Conservation (phyloP, 2,888 invertebrate species). For the Sussaba pulchella region DNA sequence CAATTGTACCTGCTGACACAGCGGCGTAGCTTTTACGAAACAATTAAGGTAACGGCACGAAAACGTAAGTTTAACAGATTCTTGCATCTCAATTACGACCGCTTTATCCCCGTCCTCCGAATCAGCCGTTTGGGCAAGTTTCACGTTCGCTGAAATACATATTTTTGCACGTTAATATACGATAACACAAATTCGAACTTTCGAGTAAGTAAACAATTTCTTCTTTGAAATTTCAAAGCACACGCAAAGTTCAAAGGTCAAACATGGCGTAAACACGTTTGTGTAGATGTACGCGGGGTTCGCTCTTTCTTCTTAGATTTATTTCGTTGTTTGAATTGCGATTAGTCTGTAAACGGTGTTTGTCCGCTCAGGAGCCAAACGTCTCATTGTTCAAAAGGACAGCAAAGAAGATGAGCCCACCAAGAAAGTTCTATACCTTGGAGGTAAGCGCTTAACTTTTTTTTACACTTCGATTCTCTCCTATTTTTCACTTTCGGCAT, state of each 20-base stretch:
- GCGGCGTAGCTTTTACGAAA: conserved; percentile 98
- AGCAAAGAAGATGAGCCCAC: conserved; percentile 37
- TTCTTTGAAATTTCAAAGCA: conserved; percentile 18
- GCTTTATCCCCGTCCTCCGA: conserved; percentile 98
- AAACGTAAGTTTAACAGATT: conserved; percentile 98
- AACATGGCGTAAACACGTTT: conserved; percentile 2
- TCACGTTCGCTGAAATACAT: conserved; percentile 89
- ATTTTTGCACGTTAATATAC: background rate
- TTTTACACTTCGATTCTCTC: too few relatives aligned
- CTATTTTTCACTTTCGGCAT: too few relatives aligned
- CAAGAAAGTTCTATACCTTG: conserved; percentile 44
- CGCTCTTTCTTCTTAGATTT: too few relatives aligned
- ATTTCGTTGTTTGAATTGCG: too few relatives aligned
- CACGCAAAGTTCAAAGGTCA: conserved; percentile 21
- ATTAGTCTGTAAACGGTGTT: conserved; percentile 35
- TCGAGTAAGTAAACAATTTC: conserved; percentile 42
- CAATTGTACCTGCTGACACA: conserved; percentile 94
- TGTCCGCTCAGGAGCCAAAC: conserved; percentile 1
- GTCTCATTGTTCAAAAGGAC: conserved; percentile 10
- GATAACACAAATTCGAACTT: background rate
- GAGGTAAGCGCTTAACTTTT: conserved; percentile 40
- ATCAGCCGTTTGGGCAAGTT: conserved; percentile 95
- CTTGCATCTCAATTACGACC: conserved; percentile 98
- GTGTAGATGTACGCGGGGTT: conserved; percentile 2
- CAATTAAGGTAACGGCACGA: conserved; percentile 98